Evolutionary conservation across 2,113 vertebrate species (phyloP).

Genomic region (Centrocercus urophasianus): DNA sequence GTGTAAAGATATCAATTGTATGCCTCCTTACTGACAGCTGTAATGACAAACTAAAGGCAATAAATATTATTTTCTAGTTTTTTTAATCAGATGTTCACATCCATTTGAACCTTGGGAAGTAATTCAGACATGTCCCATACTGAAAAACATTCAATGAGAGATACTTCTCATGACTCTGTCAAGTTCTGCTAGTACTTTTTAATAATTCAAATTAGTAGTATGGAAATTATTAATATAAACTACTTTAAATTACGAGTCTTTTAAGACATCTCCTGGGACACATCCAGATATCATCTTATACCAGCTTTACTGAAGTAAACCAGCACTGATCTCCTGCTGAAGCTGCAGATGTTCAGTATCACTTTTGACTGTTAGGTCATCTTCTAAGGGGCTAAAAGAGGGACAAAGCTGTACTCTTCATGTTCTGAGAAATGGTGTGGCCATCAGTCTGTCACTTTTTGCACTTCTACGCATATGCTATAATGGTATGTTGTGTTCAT

Average conservation of each 20-base stretch:
- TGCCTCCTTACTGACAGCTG: neutral
- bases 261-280: neutral
- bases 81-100: neutral
- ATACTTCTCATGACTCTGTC: neutral
- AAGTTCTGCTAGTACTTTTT: neutral
- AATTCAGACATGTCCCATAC: neutral
- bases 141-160: neutral
- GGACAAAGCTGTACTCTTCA: neutral
- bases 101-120: neutral
- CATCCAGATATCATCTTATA: neutral
- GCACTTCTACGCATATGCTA: neutral
- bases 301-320: neutral
- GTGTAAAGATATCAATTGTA: neutral
- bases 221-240: neutral
- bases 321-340: neutral
- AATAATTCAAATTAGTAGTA: neutral
- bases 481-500: neutral
- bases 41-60: neutral
- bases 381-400: neutral
- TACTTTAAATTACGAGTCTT: neutral
- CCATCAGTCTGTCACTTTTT: neutral
- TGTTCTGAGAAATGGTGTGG: neutral
- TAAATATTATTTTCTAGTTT: neutral
- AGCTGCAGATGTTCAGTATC: neutral
- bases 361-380: neutral